These are phyloP conservation scores for Thymelicus acteon DNA, from an alignment of 2,888 invertebrate species.

Conservation along the genomic window DNA sequence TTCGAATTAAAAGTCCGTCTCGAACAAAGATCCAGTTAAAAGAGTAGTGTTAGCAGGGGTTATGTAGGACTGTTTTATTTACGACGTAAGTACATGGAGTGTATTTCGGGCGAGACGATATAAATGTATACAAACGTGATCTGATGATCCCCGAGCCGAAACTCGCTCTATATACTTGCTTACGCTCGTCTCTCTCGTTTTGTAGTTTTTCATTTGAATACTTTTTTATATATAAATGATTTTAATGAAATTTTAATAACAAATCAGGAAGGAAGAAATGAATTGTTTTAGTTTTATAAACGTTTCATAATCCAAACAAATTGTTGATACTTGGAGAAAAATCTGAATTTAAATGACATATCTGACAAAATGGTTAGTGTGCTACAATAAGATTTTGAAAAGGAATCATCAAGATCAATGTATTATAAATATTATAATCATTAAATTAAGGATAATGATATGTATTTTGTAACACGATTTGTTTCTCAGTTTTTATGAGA, in stretches of 20 bases:
- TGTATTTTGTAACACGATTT: conserved; percentile 82
- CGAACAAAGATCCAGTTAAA: conserved; percentile 7
- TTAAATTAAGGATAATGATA: conserved; percentile 80
- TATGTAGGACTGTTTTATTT: conserved; percentile 42
- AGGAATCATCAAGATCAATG: conserved; percentile 80
- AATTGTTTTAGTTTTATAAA: conserved; percentile 63
- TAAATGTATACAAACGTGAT: not conserved
- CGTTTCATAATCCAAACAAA: conserved; percentile 75
- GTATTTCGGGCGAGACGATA: conserved; percentile 50
- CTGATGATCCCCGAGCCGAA: conserved; percentile 39
- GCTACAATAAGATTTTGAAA: conserved; percentile 81
- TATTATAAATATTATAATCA: conserved; percentile 82
- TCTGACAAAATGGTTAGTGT: conserved; percentile 85
- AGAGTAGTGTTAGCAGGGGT: not conserved
- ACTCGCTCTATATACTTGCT: conserved; percentile 45
- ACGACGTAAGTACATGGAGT: conserved; percentile 54
- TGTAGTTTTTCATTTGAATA: conserved; percentile 48
- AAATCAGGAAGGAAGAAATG: conserved; percentile 61
- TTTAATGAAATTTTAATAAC: conserved; percentile 58
- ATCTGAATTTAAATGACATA: conserved; percentile 85
- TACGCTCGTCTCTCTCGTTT: conserved; percentile 43
- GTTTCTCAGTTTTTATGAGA: conserved; percentile 82
- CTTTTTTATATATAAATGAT: conserved; percentile 57
- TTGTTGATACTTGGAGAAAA: conserved; percentile 82
- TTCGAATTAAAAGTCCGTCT: conserved; percentile 49